Percentiles rank a stretch among this genome's conserved stretches.
phyloP scores from a whole-genome alignment of 2,797 vertebrate genomes.

The Pelobates cultripes region DNA sequence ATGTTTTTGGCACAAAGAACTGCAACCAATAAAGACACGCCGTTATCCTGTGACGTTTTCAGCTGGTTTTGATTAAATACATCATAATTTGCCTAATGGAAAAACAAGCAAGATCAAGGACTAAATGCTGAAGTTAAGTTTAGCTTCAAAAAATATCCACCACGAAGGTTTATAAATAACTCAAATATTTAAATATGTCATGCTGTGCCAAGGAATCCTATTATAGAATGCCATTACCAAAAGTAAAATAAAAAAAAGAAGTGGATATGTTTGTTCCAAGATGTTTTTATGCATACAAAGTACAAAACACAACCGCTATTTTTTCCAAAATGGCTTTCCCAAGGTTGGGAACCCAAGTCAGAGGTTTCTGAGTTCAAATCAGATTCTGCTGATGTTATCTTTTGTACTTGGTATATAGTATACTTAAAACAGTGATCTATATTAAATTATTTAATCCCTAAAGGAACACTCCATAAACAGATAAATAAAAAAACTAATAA shows the following conservation, averaged over 20 bases:
- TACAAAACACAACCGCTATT: constrained; percentile 14
- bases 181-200: constrained; percentile 46
- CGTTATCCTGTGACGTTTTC: constrained; percentile 36
- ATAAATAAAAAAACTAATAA: no score
- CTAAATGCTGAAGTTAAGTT: constrained; percentile 39
- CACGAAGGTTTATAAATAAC: constrained; percentile 51
- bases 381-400: no score
- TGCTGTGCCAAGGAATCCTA: constrained; percentile 39
- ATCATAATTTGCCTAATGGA: constrained; percentile 52
- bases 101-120: constrained; percentile 50
- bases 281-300: constrained; percentile 27
- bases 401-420: no score
- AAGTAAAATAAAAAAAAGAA: constrained; percentile 32
- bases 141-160: constrained; percentile 53
- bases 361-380: no score
- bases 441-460: no score
- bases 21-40: constrained; percentile 24
- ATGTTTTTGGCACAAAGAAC: constrained; percentile 23
- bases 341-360: neutral
- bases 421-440: no score
- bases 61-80: constrained; percentile 52
- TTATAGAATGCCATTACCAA: constrained; percentile 46
- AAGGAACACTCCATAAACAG: no score
- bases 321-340: constrained; percentile 27
- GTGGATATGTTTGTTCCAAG: constrained; percentile 38